Evolutionary conservation across 1,140 invertebrate genomes (phyloP).

Genomic region (Mizuhopecten yessoensis): DNA sequence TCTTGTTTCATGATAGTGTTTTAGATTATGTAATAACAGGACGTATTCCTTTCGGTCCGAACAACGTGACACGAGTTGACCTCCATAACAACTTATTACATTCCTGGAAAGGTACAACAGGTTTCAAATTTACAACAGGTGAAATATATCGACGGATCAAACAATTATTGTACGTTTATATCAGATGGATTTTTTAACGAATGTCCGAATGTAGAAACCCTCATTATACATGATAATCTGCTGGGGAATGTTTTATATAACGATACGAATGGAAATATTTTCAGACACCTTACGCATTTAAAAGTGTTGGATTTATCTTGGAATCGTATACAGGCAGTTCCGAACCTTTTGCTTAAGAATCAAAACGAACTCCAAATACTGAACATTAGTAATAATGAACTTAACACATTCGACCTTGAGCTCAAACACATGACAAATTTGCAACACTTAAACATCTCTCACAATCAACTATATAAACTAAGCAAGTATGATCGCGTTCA

Average conservation of each 20-base stretch:
- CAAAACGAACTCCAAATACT: constrained; percentile 49
- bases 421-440: constrained; percentile 56
- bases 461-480: constrained; percentile 46
- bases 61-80: neutral
- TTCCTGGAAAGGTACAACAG: constrained; percentile 55
- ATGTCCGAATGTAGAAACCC: neutral
- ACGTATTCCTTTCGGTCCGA: neutral
- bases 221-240: constrained; percentile 48
- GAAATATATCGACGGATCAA: constrained; percentile 40
- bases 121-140: constrained; percentile 48
- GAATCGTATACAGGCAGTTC: constrained; percentile 59
- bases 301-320: constrained; percentile 58
- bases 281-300: constrained; percentile 45
- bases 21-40: neutral
- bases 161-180: constrained; percentile 51
- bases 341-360: constrained; percentile 33
- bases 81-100: constrained; percentile 49
- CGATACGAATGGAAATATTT: constrained; percentile 16
- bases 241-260: constrained; percentile 43
- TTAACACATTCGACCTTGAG: constrained; percentile 54
- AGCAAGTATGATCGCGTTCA: constrained; percentile 23
- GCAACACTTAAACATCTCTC: constrained; percentile 54
- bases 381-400: constrained; percentile 55
- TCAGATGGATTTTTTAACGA: constrained; percentile 55
- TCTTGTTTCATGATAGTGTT: neutral